Evolutionary conservation across 1,140 invertebrate species (phyloP), one percentile per base, ranked within the genome.

Genomic region (Colletes gigas): DNA sequence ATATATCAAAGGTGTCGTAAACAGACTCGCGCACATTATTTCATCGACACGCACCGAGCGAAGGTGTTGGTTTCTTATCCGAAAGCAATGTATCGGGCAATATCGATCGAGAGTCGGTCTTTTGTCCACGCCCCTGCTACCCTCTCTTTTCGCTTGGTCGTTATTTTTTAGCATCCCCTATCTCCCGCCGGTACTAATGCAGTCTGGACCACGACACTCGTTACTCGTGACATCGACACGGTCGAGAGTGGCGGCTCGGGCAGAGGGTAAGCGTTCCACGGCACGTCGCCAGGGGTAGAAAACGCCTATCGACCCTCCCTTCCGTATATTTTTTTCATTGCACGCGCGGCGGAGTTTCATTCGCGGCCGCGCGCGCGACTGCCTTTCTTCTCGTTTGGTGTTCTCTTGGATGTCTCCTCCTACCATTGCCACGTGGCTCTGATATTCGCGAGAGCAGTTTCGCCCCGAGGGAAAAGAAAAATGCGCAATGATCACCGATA

Each of bases 261-360:
- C 71, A 71, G 71, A 83, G 79, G 62, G 79, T 83, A 78, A 83
- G 81, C 44, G 79, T 82, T 68, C 55, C 68, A 50, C 39, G 50
- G 39, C 69, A 52, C 65, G 63, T 65, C 62, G 77, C 62, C 50
- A 2, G 70, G 41, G 44, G 67, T 69, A 47, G 44, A 75, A 75
- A 71, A 47, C 55, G 70, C n/a, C 63, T 66, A 83, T 81, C 78
- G 63, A 81, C 14, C 57, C 39, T 21, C 41, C 52, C 44, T 30
- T 55, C 41, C 47, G 44, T 10, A 15, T 8, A 12, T 66, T 83
- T 71, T 30, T 83, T 81, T 69, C 66, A 21, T 70, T 57, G 21
- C 30, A 67, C 68, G 68, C 62, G 17, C 50, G 55, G 5, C 44
- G 15, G 62, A 21, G 72, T 50, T 68, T 75, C 69, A 72, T 71